Evolutionary conservation across 23 tunicate genomes (phyloP).

Genomic region (Phallusia fumigata): DNA sequence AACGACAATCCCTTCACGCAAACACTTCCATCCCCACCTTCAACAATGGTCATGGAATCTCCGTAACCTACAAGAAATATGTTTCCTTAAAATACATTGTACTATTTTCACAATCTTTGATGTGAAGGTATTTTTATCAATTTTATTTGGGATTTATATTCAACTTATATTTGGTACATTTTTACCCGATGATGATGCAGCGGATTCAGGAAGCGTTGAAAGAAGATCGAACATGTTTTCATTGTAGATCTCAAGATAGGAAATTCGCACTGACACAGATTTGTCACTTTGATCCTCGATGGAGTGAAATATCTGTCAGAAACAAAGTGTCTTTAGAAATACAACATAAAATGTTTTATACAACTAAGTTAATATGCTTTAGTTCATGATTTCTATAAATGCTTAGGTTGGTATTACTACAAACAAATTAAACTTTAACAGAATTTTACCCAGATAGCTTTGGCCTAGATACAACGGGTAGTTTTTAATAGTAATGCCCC

Average conservation of each 20-base stretch:
- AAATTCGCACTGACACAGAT: slow-evolving; percentile 45
- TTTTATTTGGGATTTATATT: no score
- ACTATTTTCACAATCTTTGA: no score
- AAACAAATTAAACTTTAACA: no score
- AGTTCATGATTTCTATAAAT: no score
- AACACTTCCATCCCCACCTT: slow-evolving; percentile 67
- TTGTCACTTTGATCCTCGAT: slow-evolving; percentile 79
- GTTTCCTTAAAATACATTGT: background rate
- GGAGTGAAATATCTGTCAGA: slow-evolving; percentile 51
- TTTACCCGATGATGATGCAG: background rate
- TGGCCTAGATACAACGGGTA: no score
- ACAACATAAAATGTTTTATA: no score
- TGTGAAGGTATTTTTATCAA: no score
- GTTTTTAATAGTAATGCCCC: no score
- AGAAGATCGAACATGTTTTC: slow-evolving; percentile 87
- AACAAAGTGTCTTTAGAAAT: no score
- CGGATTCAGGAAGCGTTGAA: slow-evolving; percentile 78
- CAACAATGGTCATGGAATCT: slow-evolving; percentile 59
- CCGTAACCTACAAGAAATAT: background rate
- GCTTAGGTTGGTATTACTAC: no score
- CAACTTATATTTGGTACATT: background rate
- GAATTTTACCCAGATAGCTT: no score
- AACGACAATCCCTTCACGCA: slow-evolving; percentile 74
- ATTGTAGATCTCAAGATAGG: slow-evolving; percentile 92
- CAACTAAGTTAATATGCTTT: no score